Evolutionary conservation across 2,113 vertebrate species (phyloP).

Genomic region (Callipepla squamata): DNA sequence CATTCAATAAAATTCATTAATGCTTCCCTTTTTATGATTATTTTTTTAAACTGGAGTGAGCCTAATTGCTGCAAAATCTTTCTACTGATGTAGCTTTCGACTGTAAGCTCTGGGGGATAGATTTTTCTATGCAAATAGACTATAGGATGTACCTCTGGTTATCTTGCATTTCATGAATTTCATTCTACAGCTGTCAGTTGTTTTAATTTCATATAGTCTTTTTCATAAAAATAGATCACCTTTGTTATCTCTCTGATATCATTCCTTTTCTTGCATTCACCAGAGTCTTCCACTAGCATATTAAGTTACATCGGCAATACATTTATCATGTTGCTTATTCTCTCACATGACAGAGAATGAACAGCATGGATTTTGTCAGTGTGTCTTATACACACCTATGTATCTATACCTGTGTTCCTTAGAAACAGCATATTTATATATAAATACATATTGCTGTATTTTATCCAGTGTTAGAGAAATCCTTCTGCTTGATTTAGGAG

Average conservation of each 20-base stretch:
- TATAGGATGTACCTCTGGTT: constrained; percentile 38
- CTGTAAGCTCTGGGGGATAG: not conserved
- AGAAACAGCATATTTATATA: not conserved
- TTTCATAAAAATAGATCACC: not conserved
- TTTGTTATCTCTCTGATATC: not conserved
- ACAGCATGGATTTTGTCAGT: fast-evolving
- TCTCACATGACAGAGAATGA: not conserved
- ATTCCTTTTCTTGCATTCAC: not conserved
- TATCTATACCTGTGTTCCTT: not conserved
- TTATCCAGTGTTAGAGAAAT: not conserved
- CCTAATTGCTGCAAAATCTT: constrained; percentile 5
- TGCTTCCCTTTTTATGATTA: not conserved
- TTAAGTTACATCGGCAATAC: not conserved
- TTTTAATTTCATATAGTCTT: constrained; percentile 13
- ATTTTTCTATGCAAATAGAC: constrained; percentile 44
- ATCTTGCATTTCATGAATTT: constrained; percentile 35
- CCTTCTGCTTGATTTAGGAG: not conserved
- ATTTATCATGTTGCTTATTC: not conserved
- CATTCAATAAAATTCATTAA: not conserved
- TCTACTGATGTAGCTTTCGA: constrained; percentile 19
- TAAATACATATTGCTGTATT: not conserved
- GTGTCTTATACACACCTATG: not conserved
- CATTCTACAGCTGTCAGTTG: constrained; percentile 18
- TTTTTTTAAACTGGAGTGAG: not conserved
- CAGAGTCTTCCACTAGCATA: not conserved